phyloP scores from a whole-genome alignment of 2,888 invertebrate species.

The Amiota mariae region DNA sequence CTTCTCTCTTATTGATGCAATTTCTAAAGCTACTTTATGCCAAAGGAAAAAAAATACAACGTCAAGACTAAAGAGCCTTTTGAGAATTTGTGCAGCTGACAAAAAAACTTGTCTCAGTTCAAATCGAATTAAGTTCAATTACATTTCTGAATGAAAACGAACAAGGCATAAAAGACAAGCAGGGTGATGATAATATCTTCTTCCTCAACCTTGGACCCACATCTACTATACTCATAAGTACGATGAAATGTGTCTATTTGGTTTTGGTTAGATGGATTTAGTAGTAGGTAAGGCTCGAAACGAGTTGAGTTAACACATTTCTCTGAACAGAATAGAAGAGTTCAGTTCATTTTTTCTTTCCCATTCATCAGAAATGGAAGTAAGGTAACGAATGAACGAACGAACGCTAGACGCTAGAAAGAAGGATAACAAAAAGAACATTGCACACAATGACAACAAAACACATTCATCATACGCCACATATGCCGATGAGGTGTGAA shows the following conservation, averaged over 20 bases:
- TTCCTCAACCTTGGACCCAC: too few relatives aligned
- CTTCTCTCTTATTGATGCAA: conserved; percentile 10
- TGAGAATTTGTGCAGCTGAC: conserved; percentile 60
- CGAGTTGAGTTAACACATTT: background rate
- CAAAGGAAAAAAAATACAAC: conserved; percentile 30
- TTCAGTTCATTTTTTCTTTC: too few relatives aligned
- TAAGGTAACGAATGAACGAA: conserved; percentile 31
- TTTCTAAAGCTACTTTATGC: conserved; percentile 45
- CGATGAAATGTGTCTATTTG: conserved; percentile 38
- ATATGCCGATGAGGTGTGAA: conserved; percentile 33
- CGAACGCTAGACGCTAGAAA: conserved; percentile 40
- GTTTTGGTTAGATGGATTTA: conserved; percentile 16
- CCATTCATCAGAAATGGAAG: conserved; percentile 52
- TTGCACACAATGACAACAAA: conserved; percentile 30
- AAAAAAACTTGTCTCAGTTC: conserved; percentile 63
- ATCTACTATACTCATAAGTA: background rate
- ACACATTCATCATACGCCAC: conserved; percentile 31
- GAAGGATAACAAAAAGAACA: conserved; percentile 38
- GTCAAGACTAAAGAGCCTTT: conserved; percentile 44
- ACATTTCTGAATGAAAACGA: conserved; percentile 43
- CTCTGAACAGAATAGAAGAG: too few relatives aligned
- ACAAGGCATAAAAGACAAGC: too few relatives aligned
- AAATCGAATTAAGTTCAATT: conserved; percentile 68
- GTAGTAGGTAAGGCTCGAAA: background rate
- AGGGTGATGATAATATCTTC: too few relatives aligned